A percentile compares a stretch with the other conserved stretches of the same genome.
phyloP scores from a whole-genome alignment of 2,797 vertebrate genomes.

The Nyctalus aviator region DNA sequence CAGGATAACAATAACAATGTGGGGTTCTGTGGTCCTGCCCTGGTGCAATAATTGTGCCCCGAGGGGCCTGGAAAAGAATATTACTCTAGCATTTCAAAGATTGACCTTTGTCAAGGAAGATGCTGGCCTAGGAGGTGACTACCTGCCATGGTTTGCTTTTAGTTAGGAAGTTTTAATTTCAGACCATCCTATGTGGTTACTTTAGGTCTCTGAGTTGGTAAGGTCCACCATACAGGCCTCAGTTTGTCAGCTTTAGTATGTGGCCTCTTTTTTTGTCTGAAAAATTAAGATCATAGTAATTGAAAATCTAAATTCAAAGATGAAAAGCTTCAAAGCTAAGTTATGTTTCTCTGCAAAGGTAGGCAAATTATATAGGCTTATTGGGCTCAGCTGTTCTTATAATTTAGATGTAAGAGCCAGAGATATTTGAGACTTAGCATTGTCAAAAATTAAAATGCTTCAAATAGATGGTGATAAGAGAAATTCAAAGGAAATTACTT shows the following conservation, averaged over 20 bases:
- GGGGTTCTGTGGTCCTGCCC: background rate
- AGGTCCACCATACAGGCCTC: too few relatives aligned
- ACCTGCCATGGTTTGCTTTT: background rate
- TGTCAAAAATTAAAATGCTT: background rate
- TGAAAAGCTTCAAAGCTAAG: background rate
- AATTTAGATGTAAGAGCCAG: background rate
- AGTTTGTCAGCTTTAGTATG: background rate
- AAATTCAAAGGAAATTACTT: constrained; percentile 39
- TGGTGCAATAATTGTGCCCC: background rate
- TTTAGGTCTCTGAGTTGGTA: background rate
- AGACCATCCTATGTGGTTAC: background rate
- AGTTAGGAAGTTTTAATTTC: background rate
- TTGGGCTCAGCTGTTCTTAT: background rate
- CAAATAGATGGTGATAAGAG: background rate
- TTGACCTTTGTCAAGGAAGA: background rate
- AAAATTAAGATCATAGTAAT: constrained; percentile 8
- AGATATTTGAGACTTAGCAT: background rate
- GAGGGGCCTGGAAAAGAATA: background rate
- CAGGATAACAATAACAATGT: background rate
- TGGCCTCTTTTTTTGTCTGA: background rate
- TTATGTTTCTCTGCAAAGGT: background rate
- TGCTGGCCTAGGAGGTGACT: background rate
- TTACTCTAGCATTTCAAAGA: background rate
- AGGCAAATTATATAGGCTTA: background rate
- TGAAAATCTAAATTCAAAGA: constrained; percentile 27